Percentiles rank a stretch among this genome's conserved stretches.
These are phyloP conservation scores for Heliconius eleuchia DNA, from an alignment of 1,140 invertebrate species.

Conservation along the genomic window DNA sequence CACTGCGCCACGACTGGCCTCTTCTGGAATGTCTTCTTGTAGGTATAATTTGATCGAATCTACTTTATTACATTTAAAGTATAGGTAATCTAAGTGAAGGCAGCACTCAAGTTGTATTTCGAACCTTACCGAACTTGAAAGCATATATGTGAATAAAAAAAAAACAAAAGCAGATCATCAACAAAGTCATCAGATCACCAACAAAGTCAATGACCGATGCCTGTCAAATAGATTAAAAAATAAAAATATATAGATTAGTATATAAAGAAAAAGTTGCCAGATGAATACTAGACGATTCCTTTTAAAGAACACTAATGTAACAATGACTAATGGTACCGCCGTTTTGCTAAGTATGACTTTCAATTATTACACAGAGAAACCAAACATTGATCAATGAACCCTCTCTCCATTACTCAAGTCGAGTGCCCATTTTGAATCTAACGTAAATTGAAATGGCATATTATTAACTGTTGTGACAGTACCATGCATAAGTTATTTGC, in stretches of 20 bases:
- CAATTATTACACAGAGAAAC: slow-evolving; percentile 19
- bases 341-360: slow-evolving; percentile 22
- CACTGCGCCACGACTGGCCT: no score
- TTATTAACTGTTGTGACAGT: slow-evolving; percentile 5
- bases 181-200: no score
- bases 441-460: background rate
- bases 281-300: background rate
- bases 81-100: no score
- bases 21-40: no score
- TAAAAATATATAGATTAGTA: background rate
- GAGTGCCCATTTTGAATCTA: background rate
- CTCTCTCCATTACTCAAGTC: slow-evolving; percentile 12
- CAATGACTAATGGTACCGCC: background rate
- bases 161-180: no score
- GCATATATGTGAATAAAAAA: no score
- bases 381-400: slow-evolving; percentile 17
- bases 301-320: slow-evolving; percentile 2
- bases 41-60: no score
- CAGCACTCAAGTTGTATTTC: no score
- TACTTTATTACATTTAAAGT: no score
- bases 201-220: no score
- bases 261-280: background rate
- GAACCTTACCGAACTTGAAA: no score
- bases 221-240: background rate
- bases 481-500: background rate